Evolutionary conservation across 1,140 invertebrate genomes (phyloP).

Genomic region (Colletes latitarsis): DNA sequence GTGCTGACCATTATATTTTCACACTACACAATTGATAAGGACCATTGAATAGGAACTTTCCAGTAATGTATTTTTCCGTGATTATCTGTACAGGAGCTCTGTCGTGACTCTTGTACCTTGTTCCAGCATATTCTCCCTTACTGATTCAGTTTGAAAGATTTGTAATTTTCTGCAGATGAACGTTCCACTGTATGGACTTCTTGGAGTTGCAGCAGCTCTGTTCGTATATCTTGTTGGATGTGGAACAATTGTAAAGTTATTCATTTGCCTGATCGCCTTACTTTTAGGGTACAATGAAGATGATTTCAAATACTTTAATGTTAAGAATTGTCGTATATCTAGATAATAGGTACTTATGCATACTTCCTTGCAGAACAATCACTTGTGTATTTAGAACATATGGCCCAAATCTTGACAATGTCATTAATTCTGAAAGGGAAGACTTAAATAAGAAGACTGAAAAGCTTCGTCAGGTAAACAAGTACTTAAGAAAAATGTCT

Average conservation of each 20-base stretch:
- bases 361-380: constrained; percentile 70
- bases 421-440: constrained; percentile 75
- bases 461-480: constrained; percentile 75
- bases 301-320: neutral
- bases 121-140: neutral
- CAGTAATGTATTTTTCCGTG: constrained; percentile 34
- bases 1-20: neutral
- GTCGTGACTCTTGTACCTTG: constrained; percentile 1
- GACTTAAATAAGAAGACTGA: constrained; percentile 79
- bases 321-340: constrained; percentile 16
- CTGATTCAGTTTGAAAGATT: constrained; percentile 9
- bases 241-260: constrained; percentile 72
- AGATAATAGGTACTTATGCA: constrained; percentile 9
- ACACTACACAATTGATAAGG: neutral
- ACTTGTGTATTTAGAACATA: constrained; percentile 77
- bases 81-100: constrained; percentile 26
- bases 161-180: constrained; percentile 76
- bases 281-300: constrained; percentile 71
- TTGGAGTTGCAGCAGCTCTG: constrained; percentile 74
- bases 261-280: constrained; percentile 72
- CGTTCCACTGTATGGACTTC: constrained; percentile 74
- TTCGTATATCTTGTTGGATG: constrained; percentile 75
- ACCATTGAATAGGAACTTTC: constrained; percentile 29
- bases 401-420: constrained; percentile 72
- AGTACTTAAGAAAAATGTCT: neutral